phyloP scores from a whole-genome alignment of 2,113 vertebrate species.

The Hipposideros armiger region DNA sequence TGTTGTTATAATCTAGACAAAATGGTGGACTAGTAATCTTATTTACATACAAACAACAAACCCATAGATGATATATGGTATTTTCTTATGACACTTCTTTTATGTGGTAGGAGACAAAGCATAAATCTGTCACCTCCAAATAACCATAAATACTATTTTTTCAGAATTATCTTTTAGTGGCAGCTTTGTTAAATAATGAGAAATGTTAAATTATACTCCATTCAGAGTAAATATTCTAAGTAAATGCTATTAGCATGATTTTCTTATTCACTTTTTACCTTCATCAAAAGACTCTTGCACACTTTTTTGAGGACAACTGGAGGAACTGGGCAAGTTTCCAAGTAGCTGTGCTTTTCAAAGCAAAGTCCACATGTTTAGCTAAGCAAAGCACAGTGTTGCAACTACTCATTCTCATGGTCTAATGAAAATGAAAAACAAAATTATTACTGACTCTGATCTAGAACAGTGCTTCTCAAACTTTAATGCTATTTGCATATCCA shows the following conservation, averaged over 20 bases:
- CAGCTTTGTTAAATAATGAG: conserved; percentile 72
- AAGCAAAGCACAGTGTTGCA: neutral
- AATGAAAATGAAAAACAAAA: conserved; percentile 49
- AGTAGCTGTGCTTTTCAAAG: neutral
- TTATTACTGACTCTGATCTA: neutral
- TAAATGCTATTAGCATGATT: neutral
- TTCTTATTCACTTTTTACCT: neutral
- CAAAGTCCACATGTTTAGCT: conserved; percentile 20
- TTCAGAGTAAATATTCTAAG: conserved; percentile 3
- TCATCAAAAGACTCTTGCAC: neutral
- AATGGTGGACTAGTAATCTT: conserved; percentile 79
- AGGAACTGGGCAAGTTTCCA: neutral
- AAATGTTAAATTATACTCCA: conserved; percentile 14
- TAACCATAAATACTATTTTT: conserved; percentile 74
- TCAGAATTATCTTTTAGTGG: conserved; percentile 79
- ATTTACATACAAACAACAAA: conserved; percentile 82
- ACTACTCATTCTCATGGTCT: neutral
- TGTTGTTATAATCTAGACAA: conserved; percentile 79
- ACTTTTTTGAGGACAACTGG: neutral
- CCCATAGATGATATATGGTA: conserved; percentile 75
- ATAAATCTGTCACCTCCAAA: conserved; percentile 71
- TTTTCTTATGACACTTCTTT: conserved; percentile 79
- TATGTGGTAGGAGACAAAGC: conserved; percentile 73
- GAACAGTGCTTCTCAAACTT: neutral
- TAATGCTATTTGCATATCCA: neutral